Evolutionary conservation across 2,888 invertebrate genomes (phyloP).

Genomic region (Vesta saturnalis): DNA sequence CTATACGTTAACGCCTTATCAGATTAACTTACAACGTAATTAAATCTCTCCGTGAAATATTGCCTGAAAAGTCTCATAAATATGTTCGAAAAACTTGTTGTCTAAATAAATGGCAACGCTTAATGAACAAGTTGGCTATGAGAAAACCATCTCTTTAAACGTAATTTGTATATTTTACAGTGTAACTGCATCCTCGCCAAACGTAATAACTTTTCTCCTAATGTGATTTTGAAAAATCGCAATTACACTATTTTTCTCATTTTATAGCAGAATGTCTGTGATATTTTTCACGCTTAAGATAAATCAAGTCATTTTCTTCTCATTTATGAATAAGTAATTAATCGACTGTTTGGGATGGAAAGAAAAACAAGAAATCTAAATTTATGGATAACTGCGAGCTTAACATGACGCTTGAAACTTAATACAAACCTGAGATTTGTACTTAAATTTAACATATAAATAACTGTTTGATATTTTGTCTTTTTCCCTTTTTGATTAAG

Average conservation of each 20-base stretch:
- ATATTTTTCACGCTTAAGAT: background rate
- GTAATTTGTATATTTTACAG: conserved; percentile 33
- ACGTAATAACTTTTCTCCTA: conserved; percentile 18
- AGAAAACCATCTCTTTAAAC: conserved; percentile 25
- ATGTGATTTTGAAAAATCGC: conserved; percentile 10
- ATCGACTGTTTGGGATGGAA: background rate
- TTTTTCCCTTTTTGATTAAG: conserved; percentile 6
- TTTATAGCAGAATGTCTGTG: background rate
- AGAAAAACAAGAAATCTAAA: conserved; percentile 11
- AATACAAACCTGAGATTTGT: conserved; percentile 22
- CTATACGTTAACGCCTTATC: conserved; percentile 23
- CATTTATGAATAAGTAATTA: background rate
- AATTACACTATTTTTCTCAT: conserved; percentile 9
- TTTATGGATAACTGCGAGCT: conserved; percentile 16
- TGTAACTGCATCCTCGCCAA: conserved; percentile 28
- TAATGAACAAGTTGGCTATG: conserved; percentile 27
- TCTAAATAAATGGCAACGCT: conserved; percentile 30
- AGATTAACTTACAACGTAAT: conserved; percentile 37
- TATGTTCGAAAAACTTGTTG: conserved; percentile 33
- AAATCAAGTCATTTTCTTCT: background rate
- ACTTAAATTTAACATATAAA: conserved; percentile 12
- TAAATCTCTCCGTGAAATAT: conserved; percentile 36
- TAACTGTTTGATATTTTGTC: conserved; percentile 2
- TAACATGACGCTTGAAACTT: conserved; percentile 29
- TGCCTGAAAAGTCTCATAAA: conserved; percentile 32